Evolutionary conservation across 2,888 invertebrate genomes (phyloP).

Genomic region (Punctoribates punctum): DNA sequence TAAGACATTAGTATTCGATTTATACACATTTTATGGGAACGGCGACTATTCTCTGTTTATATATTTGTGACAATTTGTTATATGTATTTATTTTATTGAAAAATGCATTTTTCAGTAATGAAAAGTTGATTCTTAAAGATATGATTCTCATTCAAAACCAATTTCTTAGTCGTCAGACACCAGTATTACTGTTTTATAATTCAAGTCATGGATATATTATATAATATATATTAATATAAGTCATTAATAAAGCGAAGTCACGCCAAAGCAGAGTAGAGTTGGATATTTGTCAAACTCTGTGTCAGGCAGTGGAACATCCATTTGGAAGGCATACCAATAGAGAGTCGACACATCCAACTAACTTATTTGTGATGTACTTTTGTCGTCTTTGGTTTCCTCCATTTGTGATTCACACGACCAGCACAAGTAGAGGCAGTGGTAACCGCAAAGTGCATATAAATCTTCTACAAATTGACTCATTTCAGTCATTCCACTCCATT

Average conservation of each 20-base stretch:
- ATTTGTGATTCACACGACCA: conserved; percentile 26
- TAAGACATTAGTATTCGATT: too few relatives aligned
- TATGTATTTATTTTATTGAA: too few relatives aligned
- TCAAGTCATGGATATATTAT: conserved; percentile 1
- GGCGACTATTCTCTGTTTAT: too few relatives aligned
- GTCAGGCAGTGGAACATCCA: not conserved
- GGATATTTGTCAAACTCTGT: conserved; percentile 13
- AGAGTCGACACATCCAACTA: not conserved
- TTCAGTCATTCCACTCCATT: not conserved
- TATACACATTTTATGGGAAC: too few relatives aligned
- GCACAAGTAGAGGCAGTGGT: not conserved
- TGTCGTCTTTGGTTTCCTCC: not conserved
- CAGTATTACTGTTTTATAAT: not conserved
- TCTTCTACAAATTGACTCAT: not conserved
- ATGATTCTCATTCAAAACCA: not conserved
- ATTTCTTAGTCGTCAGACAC: not conserved
- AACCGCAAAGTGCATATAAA: conserved; percentile 35
- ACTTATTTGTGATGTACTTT: not conserved
- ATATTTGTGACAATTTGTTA: too few relatives aligned
- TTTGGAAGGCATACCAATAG: not conserved
- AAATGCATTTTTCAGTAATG: too few relatives aligned
- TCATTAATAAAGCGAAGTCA: conserved; percentile 15
- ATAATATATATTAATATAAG: conserved; percentile 17
- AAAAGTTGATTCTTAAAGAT: too few relatives aligned
- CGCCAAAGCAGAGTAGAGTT: conserved; percentile 1